phyloP scores from a whole-genome alignment of 2,888 invertebrate species.

The Elegia similella region DNA sequence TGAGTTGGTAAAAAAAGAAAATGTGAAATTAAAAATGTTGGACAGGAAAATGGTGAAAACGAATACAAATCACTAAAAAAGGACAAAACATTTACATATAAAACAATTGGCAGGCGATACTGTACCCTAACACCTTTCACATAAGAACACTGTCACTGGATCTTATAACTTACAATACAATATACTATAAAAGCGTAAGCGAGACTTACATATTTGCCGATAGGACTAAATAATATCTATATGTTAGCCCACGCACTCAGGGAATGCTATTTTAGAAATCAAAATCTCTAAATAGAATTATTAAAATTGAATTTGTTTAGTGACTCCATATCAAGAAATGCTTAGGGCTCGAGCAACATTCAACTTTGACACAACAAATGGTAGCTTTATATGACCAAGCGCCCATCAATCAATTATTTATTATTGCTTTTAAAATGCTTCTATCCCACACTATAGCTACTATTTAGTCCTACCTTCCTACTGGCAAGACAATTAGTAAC shows the following conservation, averaged over 20 bases:
- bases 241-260: neutral
- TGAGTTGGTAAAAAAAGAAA: neutral
- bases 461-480: constrained; percentile 7
- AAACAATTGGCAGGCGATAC: neutral
- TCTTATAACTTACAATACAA: neutral
- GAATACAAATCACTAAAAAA: neutral
- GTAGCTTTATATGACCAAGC: no score
- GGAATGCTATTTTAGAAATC: no score
- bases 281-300: no score
- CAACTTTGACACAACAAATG: no score
- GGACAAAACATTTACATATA: neutral
- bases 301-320: no score
- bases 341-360: no score
- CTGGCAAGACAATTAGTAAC: constrained; percentile 10
- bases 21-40: neutral
- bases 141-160: neutral
- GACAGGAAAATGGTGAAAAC: neutral
- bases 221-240: constrained; percentile 8
- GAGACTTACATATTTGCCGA: neutral
- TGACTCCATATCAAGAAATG: no score
- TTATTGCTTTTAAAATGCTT: neutral
- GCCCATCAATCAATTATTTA: no score
- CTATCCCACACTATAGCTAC: neutral
- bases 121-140: neutral
- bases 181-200: constrained; percentile 14